Evolutionary conservation across 2,797 vertebrate species (phyloP), one percentile per base, ranked within the genome.

Genomic region (Spea hammondii): DNA sequence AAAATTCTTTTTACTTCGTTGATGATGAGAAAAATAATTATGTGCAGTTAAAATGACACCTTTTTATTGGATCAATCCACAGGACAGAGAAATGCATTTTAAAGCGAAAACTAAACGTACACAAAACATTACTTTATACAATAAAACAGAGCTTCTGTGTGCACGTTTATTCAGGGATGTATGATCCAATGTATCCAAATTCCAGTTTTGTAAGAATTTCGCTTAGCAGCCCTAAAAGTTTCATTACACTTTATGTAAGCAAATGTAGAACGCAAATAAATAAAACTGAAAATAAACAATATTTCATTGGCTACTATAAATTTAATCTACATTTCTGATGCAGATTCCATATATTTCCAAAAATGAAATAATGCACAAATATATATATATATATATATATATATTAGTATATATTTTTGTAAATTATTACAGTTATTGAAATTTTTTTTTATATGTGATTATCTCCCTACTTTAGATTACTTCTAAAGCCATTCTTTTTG

Each of bases 401-500:
- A 6, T 17, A 14, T 17, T 3, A 57, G 10, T 57, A 14, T 14
- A 7, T 49, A 8, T 54, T 44, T 47, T 4, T 59, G 4, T 51
- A 9, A 55, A 49, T 17, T 60, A 32, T 14, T 5, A 59, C 32
- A 17, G 17, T 72, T 62, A 17, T 14, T 9, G n/a, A 3, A 14
- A 62, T 12, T 17, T 6, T 65, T 17, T 32, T 2, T 32, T 32
- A 32, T 32, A 32, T 32, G 32, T 32, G 32, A 32, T 32, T 32
- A 32, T 32, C 32, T 32, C 2, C 32, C 32, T 32, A 32, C 89
- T 84, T 78, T 81, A 94, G 93, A 89, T 93, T 82, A 89, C 89
- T 6, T 89, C 91, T 5, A 93, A 87, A 83, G 90, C 90, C 76
- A 88, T 94, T 77, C 85, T 94, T 0, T 91, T 93, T 79, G 93